Base-by-base conservation (phyloP, 2,797 vertebrate genomes). In the Anniella stebbinsi region DNA sequence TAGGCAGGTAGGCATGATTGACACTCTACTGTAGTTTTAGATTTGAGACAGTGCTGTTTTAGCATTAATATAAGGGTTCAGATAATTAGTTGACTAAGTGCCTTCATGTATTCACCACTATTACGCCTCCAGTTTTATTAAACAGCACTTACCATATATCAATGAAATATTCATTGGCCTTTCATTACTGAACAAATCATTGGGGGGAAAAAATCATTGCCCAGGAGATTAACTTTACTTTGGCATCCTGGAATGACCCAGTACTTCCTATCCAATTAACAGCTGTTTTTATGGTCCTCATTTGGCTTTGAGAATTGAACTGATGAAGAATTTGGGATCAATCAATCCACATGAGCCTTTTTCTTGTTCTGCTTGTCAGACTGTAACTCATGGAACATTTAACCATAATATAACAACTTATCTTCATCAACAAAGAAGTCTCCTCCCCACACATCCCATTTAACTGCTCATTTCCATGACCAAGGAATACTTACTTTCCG, bases 401-500 rank as follows among this genome's bases (percentile, higher is more conserved):
- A 33, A 87, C 72, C 15, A 0, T 73, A 77, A 76, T 89, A 36
- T 85, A 88, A 90, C 80, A 94, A 80, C 36, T 90, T 78, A 93
- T 87, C 88, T 94, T 93, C 72, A 36, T 77, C 89, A 80, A 33
- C 91, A 76, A 90, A 85, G 80, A 38, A 51, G 51, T 92, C 88
- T 93, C 89, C 25, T 10, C 91, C 93, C 89, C 51, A 45, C 25
- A 57, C 38, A 57, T 54, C 60, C 51, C 63, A 30, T 88, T 66
- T 91, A 93, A 92, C 89, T 30, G 86, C 57, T 93, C 67, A 92
- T 83, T 95, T 93, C 94, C 90, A 94, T 91, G 72, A 88, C 69
- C 84, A 67, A 84, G 87, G 95, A 92, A 96, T 97, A 99, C 98
- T 98, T 97, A 99, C 99, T 99, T 99, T 97, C 98, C 98, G 95